Percentiles rank a stretch among this genome's conserved stretches.
phyloP scores from a whole-genome alignment of 2,113 vertebrate species.

The Poecilia latipinna region DNA sequence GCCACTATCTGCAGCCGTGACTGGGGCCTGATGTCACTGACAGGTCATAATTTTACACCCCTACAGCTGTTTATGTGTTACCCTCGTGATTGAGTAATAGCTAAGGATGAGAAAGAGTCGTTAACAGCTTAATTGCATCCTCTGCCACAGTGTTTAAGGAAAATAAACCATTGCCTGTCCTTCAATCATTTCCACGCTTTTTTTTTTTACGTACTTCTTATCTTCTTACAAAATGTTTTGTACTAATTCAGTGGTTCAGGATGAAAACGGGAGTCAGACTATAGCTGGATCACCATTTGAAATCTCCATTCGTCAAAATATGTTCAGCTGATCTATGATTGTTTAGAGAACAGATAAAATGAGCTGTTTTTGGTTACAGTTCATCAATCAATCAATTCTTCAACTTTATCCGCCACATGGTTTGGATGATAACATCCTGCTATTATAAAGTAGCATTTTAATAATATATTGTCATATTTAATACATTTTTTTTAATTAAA shows the following conservation, averaged over 20 bases:
- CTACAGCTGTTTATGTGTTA: constrained; percentile 51
- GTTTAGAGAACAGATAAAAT: neutral
- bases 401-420: no score
- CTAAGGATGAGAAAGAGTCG: constrained; percentile 20
- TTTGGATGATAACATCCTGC: no score
- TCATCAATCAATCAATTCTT: no score
- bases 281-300: neutral
- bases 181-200: constrained; percentile 5
- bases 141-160: constrained; percentile 62
- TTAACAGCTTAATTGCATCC: constrained; percentile 59
- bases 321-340: neutral
- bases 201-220: neutral
- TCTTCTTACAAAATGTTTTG: neutral
- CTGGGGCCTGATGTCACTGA: constrained; percentile 31
- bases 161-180: constrained; percentile 49
- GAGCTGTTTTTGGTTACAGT: neutral
- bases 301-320: neutral
- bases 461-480: no score
- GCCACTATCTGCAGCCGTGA: constrained; percentile 28
- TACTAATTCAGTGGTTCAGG: neutral
- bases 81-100: constrained; percentile 52
- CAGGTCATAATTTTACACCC: constrained; percentile 60
- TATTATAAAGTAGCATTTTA: no score
- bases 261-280: neutral
- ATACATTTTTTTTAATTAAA: no score